Base-by-base conservation (phyloP, 2,797 vertebrate species). In the Phaenicophaeus curvirostris region DNA sequence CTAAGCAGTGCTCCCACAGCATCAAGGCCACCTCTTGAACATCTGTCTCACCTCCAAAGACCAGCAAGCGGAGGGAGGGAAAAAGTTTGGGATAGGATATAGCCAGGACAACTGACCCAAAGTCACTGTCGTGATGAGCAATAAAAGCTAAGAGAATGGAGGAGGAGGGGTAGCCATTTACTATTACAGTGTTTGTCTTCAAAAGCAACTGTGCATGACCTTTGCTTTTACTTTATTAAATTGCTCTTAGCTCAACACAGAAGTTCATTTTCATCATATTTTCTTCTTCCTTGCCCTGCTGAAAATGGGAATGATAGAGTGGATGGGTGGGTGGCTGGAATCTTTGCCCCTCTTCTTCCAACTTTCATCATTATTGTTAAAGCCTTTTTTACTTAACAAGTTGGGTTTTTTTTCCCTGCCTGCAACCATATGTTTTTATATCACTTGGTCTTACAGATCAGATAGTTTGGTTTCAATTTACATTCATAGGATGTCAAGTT, bases 111-210 rank as follows among this genome's bases (percentile, higher is more conserved):
- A 24, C n/a, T 62, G 21, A 77, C 28, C 31, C 15, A 53, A 44
- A 16, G 17, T 51, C 54, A 41, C 28, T 46, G 44, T 46, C 20
- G 19, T 46, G 27, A 7, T 63, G 28, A n/a, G 18, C 31, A 33
- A 44, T 28, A 57, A 73, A 58, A 48, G 1, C 20, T 61, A 41
- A 61, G 13, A 57, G 13, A 91, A 79, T 41, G 8, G 3, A 61
- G 28, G 5, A 39, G 18, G 63, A 18, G 30, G 15, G 18, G 28
- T 2, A 20, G 4, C 4, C 18, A 54, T 76, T 66, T 0, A 0
- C 31, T 9, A 9, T 48, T 23, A 35, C 41, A 28, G 2, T 1
- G 3, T 50, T 86, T 69, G 3, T 57, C 35, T 73, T 65, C 16
- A 4, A 2, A 17, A n/a, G 7, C 13, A 88, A 16, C 8, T 5